Conservation (phyloP, 2,797 vertebrate genomes). For the Pipistrellus nathusii region DNA sequence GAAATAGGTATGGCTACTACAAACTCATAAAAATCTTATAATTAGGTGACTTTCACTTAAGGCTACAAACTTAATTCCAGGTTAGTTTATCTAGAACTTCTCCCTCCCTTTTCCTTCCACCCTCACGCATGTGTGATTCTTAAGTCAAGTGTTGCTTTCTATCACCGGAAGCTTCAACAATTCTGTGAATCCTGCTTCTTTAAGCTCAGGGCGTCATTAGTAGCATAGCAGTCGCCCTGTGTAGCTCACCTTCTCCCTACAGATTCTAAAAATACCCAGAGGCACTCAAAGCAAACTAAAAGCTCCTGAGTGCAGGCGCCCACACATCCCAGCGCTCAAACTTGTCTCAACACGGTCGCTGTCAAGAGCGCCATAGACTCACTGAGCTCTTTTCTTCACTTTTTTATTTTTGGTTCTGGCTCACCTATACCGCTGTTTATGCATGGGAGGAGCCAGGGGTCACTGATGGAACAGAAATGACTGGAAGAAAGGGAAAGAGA, state of each 20-base stretch:
- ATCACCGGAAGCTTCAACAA: neutral
- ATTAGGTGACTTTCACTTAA: neutral
- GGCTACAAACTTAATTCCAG: neutral
- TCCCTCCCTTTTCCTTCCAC: neutral
- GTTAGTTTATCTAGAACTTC: neutral
- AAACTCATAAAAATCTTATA: neutral
- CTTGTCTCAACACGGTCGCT: neutral
- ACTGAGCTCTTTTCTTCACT: neutral
- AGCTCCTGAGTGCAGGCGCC: neutral
- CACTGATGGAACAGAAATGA: conserved; percentile 78
- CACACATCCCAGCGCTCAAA: neutral
- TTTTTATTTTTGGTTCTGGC: conserved; percentile 46
- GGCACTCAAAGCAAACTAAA: conserved; percentile 48
- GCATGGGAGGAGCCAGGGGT: conserved; percentile 24
- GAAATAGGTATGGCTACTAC: neutral
- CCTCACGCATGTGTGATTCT: neutral
- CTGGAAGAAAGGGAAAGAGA: conserved; percentile 68
- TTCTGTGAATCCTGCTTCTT: conserved; percentile 45
- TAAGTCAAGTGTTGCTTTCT: conserved; percentile 46
- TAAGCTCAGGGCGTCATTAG: conserved; percentile 67
- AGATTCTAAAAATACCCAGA: conserved; percentile 76
- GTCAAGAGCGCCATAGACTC: neutral
- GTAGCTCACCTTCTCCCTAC: conserved; percentile 60
- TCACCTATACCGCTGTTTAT: neutral
- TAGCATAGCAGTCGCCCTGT: conserved; percentile 47